These are phyloP conservation scores for Sitta carolinensis DNA, from an alignment of 2,797 vertebrate genomes.

Conservation along the genomic window DNA sequence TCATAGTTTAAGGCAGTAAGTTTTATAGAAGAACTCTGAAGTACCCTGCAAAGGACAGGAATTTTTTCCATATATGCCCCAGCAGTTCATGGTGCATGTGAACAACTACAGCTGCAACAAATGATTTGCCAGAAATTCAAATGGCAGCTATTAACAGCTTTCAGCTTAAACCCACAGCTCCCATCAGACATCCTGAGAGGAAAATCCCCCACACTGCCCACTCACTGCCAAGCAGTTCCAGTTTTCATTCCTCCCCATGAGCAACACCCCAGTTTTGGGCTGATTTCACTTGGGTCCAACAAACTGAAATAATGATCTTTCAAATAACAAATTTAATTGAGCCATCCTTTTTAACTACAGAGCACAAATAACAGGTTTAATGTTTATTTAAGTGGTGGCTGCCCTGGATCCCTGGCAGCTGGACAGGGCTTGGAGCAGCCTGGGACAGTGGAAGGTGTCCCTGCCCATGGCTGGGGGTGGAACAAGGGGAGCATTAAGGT, in stretches of 20 bases:
- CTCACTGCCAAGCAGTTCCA: neutral
- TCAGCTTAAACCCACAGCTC: neutral
- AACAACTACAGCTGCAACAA: conserved; percentile 51
- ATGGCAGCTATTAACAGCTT: conserved; percentile 27
- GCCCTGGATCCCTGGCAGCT: neutral
- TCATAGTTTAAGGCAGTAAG: neutral
- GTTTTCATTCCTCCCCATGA: neutral
- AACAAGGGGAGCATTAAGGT: neutral
- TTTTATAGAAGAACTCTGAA: neutral
- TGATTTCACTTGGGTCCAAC: neutral
- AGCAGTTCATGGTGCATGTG: conserved; percentile 37
- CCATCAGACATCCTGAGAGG: neutral
- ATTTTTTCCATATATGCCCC: neutral
- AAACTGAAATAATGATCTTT: neutral
- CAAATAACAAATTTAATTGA: neutral
- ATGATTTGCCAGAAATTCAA: conserved; percentile 44
- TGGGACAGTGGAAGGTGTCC: neutral
- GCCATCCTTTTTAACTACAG: neutral
- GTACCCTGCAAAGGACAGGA: neutral
- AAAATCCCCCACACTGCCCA: neutral
- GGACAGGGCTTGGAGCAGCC: neutral
- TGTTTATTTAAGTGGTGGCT: neutral
- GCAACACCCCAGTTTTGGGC: neutral
- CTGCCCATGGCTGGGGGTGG: neutral
- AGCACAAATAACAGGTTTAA: neutral